A percentile compares a stretch with the other conserved stretches of the same genome.
These are phyloP conservation scores for Pseudopleuronectes americanus DNA, from an alignment of 2,797 vertebrate genomes.

Conservation along the genomic window DNA sequence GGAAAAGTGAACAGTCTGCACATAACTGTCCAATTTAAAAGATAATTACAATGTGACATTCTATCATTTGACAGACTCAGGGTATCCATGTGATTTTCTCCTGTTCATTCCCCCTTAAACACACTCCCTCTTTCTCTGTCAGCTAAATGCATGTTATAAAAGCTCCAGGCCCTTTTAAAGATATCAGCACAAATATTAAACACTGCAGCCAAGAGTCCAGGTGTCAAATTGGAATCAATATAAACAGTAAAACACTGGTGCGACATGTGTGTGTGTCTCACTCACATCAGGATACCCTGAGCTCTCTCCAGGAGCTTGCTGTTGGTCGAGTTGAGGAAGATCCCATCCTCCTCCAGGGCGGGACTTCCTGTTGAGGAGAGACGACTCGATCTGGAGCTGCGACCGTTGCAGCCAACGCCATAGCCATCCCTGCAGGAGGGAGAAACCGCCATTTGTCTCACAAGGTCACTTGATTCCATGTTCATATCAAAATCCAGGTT, in stretches of 20 bases:
- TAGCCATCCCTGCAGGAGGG: slow-evolving; percentile 67
- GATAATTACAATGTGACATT: neutral
- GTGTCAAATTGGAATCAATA: neutral
- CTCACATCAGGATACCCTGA: slow-evolving; percentile 89
- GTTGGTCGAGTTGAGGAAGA: slow-evolving; percentile 90
- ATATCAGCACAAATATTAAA: too few relatives aligned
- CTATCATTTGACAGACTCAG: neutral
- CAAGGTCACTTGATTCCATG: neutral
- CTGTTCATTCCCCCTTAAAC: neutral
- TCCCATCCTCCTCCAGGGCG: slow-evolving; percentile 92
- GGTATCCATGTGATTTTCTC: neutral
- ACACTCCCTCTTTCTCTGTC: too few relatives aligned
- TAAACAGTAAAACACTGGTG: neutral
- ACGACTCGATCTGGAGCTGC: slow-evolving; percentile 83
- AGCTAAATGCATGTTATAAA: too few relatives aligned
- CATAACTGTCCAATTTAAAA: neutral
- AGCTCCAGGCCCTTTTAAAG: too few relatives aligned
- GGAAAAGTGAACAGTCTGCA: neutral
- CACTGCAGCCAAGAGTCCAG: too few relatives aligned
- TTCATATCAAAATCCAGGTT: too few relatives aligned
- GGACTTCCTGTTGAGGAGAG: slow-evolving; percentile 77
- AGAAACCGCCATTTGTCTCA: too few relatives aligned
- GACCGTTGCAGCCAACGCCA: slow-evolving; percentile 86
- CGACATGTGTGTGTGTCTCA: neutral
- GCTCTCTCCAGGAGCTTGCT: slow-evolving; percentile 97